Evolutionary conservation across 2,888 invertebrate species (phyloP), one percentile per base, ranked within the genome.

Genomic region (Tachina fera): DNA sequence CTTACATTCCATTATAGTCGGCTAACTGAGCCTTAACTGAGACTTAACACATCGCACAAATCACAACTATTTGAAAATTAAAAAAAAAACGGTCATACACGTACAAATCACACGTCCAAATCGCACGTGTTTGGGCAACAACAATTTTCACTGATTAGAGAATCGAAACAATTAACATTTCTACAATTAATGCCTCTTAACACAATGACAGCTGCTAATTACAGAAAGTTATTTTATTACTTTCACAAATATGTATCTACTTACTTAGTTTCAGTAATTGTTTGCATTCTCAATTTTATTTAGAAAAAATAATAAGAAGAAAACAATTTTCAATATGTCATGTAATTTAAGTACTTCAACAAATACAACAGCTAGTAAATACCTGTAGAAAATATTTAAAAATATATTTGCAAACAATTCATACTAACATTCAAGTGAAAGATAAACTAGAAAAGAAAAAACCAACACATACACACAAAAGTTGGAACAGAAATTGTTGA

Each of bases 291-390:
- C n/a, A 60, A 68, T 77, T 71, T 16, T 47, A 71, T 56, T 53
- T 16, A 60, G 39, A 61, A 39, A 53, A 45, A 41, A 31, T 11
- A 61, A n/a, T n/a, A n/a, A n/a, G 1, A 19, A 61, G 22, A 60
- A 68, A 76, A 49, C 43, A 3, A 47, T 61, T 47, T 72, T 61
- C 14, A 56, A 81, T 70, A 68, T 75, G 82, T 83, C 76, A 76
- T 76, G 22, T 58, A 74, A 19, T 43, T 72, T 14, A 53, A 79
- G 41, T 78, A 31, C 6, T 19, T 45, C 58, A 71, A n/a, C 56
- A 63, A 63, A 71, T 58, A 47, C 16, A 31, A 71, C 13, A 47
- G 60, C 19, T 31, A 13, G 1, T 47, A 63, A 43, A 19, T 63
- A 19, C n/a, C 39, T 3, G n/a, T 60, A n/a, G 39, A 47, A 60